Conservation (phyloP, 2,797 vertebrate species). For the Micrastur ruficollis region DNA sequence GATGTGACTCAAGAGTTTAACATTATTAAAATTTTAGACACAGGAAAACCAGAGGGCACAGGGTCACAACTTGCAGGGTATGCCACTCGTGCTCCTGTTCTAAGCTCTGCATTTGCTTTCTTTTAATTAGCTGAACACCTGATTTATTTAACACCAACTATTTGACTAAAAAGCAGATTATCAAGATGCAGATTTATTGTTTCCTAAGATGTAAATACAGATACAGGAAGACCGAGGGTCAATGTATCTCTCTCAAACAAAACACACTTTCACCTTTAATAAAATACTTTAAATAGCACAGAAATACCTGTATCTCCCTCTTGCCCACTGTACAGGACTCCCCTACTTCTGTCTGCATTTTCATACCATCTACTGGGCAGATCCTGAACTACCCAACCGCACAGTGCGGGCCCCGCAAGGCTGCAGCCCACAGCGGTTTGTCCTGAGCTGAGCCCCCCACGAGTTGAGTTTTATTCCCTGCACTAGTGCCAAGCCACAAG, state of each 20-base stretch:
- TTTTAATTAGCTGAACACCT: neutral
- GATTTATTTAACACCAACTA: neutral
- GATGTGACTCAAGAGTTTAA: neutral
- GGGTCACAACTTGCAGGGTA: neutral
- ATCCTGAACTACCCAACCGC: neutral
- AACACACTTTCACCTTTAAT: neutral
- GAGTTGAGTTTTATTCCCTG: neutral
- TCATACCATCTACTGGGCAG: slow-evolving; percentile 40
- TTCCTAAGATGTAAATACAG: neutral
- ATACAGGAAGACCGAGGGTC: neutral
- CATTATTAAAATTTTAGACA: neutral
- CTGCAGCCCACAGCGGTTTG: neutral
- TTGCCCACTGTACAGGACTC: neutral
- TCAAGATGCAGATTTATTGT: neutral
- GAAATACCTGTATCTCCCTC: neutral
- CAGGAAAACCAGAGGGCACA: neutral
- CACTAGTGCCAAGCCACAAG: neutral
- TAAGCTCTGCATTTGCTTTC: neutral
- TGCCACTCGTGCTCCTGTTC: neutral
- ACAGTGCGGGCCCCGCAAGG: neutral
- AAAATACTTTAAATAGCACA: neutral
- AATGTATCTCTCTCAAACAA: neutral
- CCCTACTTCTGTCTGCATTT: neutral
- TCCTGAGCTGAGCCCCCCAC: neutral
- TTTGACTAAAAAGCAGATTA: neutral